phyloP scores from a whole-genome alignment of 2,113 vertebrate species.

The Austrofundulus limnaeus region DNA sequence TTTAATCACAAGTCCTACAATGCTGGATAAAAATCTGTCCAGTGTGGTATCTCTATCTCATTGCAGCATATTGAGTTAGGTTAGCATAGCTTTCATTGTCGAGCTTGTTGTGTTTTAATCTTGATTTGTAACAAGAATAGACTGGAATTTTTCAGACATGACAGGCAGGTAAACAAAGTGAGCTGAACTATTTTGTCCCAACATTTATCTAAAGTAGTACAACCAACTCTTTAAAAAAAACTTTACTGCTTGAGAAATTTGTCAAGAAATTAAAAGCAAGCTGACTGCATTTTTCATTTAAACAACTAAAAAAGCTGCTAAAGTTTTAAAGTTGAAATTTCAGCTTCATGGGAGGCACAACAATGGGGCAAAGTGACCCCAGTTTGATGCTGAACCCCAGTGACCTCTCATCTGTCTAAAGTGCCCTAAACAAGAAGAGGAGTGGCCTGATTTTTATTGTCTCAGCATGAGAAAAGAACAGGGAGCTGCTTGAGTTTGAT shows the following conservation, averaged over 20 bases:
- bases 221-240: not conserved
- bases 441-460: conserved; percentile 68
- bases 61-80: not conserved
- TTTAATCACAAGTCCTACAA: too few species aligned
- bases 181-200: not conserved
- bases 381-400: conserved; percentile 24
- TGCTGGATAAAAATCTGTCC: not conserved
- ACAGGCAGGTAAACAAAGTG: not conserved
- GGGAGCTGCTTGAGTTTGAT: conserved; percentile 61
- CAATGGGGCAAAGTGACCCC: conserved; percentile 26
- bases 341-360: conserved; percentile 2
- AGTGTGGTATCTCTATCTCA: not conserved
- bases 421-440: conserved; percentile 61
- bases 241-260: not conserved
- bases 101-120: conserved; percentile 33
- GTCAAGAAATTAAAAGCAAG: not conserved
- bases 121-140: conserved; percentile 28
- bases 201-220: not conserved
- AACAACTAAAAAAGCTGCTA: conserved; percentile 2
- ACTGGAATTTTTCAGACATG: conserved; percentile 18
- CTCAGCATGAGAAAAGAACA: conserved; percentile 62
- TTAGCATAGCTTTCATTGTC: conserved; percentile 10
- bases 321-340: conserved; percentile 2
- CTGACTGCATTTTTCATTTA: not conserved
- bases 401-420: conserved; percentile 64